Evolutionary conservation across 2,888 invertebrate genomes (phyloP), one percentile per base, ranked within the genome.

Genomic region (Dasypolia templi): DNA sequence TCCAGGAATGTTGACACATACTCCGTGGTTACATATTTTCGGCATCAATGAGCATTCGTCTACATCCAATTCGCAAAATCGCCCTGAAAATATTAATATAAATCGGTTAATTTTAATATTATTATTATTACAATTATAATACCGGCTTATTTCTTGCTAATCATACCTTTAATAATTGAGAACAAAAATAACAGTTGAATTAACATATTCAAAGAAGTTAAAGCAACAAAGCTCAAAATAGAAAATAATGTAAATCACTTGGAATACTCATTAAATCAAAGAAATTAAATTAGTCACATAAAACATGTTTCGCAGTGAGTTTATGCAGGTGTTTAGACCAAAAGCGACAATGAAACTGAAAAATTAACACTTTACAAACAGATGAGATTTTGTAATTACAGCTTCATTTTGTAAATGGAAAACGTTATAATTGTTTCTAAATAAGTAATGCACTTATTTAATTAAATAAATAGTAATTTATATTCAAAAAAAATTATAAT

Each of bases 21-120:
- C 98, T 39, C 99, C 99, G 88, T 98, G 96, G 87, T 98, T 97
- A 92, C 99, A 99, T 79, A 98, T 97, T 72, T 97, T 96, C 61
- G 95, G 96, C 59, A 95, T 95, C 62, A 96, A 96, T 63, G 88
- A 84, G 91, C 98, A 98, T 92, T 99, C 99, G 90, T 99, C 97
- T 26, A 98, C 96, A 90, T 99, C 98, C 71, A 94, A 86, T 83
- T 96, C 97, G 81, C 97, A 97, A 74, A 94, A 95, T 42, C 96
- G 94, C 19, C 97, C 97, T 96, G 88, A 69, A 90, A 81, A 67
- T 39, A 69, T 70, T 71, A 75, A 75, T 19, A 35, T 17, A 7
- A 12, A 12, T 44, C 17, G 4, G 7, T 22, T 59, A 22, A 56
- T 51, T 32, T 32, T 32, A 56, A 32, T 22, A 56, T 26, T 26